Percentiles rank a stretch among this genome's conserved stretches.
phyloP scores from a whole-genome alignment of 1,140 invertebrate species.

The Cylas formicarius region DNA sequence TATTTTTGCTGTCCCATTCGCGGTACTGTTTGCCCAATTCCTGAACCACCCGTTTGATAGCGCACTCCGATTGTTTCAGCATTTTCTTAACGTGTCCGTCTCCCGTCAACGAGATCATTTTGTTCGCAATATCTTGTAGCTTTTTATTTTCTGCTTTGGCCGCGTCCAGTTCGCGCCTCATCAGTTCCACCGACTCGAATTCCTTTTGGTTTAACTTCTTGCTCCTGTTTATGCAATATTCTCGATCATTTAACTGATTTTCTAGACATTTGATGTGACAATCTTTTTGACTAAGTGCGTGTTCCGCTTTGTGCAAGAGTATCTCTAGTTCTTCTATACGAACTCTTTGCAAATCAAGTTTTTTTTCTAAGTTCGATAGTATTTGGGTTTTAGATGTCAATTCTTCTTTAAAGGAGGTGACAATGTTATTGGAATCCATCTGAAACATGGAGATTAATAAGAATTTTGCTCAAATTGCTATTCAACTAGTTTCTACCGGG shows the following conservation, averaged over 20 bases:
- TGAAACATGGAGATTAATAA: constrained; percentile 26
- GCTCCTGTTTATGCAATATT: constrained; percentile 6
- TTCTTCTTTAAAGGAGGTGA: constrained; percentile 8
- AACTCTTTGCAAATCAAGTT: constrained; percentile 8
- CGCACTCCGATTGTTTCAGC: constrained; percentile 29
- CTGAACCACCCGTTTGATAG: constrained; percentile 26
- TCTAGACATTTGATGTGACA: constrained; percentile 19
- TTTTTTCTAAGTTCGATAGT: constrained; percentile 5
- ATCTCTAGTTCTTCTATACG: constrained; percentile 25
- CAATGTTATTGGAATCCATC: too few species aligned
- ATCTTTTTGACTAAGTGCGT: constrained; percentile 15
- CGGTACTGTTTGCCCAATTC: constrained; percentile 28
- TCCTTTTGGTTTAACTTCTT: constrained; percentile 15
- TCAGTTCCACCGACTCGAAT: constrained; percentile 14
- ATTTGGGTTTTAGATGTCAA: constrained; percentile 5
- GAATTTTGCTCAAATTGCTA: too few species aligned
- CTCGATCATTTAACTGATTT: constrained; percentile 9
- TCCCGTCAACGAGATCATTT: constrained; percentile 22
- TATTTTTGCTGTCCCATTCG: constrained; percentile 23
- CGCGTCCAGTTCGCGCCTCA: constrained; percentile 22
- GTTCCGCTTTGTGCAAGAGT: constrained; percentile 18
- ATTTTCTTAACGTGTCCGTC: constrained; percentile 30
- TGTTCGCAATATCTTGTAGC: constrained; percentile 27
- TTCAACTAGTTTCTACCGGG: too few species aligned
- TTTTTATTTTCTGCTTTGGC: constrained; percentile 25